Conservation (phyloP, 2,113 vertebrate species). For the Tenebrosternarchus preto region DNA sequence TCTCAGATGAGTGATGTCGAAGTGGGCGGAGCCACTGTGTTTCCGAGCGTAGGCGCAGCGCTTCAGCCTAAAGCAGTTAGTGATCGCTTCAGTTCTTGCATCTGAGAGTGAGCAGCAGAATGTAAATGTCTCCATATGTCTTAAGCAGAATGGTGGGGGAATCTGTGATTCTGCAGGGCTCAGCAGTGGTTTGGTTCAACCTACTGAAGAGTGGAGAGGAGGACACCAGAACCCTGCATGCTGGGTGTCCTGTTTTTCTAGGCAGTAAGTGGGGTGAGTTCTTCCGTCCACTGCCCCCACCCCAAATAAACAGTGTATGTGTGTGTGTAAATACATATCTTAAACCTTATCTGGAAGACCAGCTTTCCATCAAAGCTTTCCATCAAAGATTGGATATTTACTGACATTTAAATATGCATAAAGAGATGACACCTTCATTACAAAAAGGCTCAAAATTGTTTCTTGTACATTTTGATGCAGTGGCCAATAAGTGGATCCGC, state of each 20-base stretch:
- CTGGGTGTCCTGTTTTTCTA: slow-evolving; percentile 56
- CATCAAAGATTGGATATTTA: too few species aligned
- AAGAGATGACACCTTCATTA: not conserved
- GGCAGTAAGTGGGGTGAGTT: slow-evolving; percentile 62
- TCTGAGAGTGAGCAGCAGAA: not conserved
- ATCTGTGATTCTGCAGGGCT: slow-evolving; percentile 34
- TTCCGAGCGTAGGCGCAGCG: slow-evolving; percentile 83
- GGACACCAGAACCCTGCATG: slow-evolving; percentile 56
- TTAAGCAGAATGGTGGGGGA: not conserved
- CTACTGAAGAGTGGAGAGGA: slow-evolving; percentile 50
- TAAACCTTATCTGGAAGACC: not conserved
- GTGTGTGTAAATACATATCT: too few species aligned
- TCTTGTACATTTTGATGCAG: slow-evolving; percentile 37
- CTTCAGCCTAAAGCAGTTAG: slow-evolving; percentile 83
- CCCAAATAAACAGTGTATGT: not conserved
- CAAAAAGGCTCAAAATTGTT: not conserved
- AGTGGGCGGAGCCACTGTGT: slow-evolving; percentile 85
- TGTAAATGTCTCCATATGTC: not conserved
- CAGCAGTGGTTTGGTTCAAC: slow-evolving; percentile 63
- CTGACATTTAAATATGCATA: not conserved
- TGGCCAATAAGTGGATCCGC: slow-evolving; percentile 61
- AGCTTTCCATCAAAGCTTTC: not conserved
- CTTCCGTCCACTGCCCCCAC: too few species aligned
- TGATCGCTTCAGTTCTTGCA: not conserved
- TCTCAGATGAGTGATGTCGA: slow-evolving; percentile 85